phyloP scores from a whole-genome alignment of 2,888 invertebrate species.

The Amphipoea lucens region DNA sequence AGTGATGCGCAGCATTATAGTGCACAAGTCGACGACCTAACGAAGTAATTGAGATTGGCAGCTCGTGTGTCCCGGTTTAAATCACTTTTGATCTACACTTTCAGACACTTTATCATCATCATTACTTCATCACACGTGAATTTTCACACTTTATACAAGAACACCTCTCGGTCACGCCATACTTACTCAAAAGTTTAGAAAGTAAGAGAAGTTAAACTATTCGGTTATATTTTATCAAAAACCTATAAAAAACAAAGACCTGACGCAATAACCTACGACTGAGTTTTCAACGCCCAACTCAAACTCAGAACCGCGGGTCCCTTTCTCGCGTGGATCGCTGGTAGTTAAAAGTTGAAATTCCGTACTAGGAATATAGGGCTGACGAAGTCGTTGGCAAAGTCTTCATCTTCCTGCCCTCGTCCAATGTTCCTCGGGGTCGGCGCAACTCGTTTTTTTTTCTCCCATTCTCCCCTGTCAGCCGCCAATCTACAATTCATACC shows the following conservation, averaged over 20 bases:
- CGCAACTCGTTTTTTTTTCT: not conserved
- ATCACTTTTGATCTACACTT: not conserved
- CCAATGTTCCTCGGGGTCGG: not conserved
- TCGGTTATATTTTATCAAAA: not conserved
- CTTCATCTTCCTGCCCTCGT: not conserved
- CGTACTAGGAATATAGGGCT: not conserved
- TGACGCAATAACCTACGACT: not conserved
- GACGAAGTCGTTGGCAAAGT: not conserved
- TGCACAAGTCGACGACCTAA: not conserved
- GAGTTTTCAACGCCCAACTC: not conserved
- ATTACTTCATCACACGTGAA: too few relatives aligned
- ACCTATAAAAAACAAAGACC: not conserved
- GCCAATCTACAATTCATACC: not conserved
- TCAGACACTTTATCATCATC: not conserved
- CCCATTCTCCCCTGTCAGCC: not conserved
- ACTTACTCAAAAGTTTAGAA: not conserved
- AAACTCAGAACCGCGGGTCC: not conserved
- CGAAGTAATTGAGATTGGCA: conserved; percentile 21
- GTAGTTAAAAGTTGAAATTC: not conserved
- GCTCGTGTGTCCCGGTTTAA: not conserved
- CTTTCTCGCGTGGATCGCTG: not conserved
- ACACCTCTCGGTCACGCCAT: not conserved
- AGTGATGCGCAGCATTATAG: not conserved
- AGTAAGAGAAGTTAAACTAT: not conserved
- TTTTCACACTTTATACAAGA: not conserved